phyloP scores from a whole-genome alignment of 1,140 invertebrate genomes.

The Heliothis virescens region DNA sequence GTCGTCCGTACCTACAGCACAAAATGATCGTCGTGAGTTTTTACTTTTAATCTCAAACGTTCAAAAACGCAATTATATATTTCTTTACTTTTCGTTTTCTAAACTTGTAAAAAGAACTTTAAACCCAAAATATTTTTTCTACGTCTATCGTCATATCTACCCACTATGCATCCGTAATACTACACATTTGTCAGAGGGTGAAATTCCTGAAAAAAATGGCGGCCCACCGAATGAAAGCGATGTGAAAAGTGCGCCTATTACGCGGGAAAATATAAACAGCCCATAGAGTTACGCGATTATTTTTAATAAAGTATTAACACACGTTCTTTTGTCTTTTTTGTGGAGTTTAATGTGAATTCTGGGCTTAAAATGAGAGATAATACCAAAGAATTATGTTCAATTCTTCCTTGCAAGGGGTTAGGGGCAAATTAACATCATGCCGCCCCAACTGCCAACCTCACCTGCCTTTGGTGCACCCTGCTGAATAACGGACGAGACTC shows the following conservation, averaged over 20 bases:
- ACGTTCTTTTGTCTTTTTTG: not conserved
- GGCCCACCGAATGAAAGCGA: conserved; percentile 38
- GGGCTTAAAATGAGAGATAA: not conserved
- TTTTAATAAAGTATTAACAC: conserved; percentile 35
- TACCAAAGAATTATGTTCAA: not conserved
- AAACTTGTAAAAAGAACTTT: not conserved
- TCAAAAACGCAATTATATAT: not conserved
- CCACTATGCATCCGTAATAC: conserved; percentile 37
- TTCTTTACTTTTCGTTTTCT: not conserved
- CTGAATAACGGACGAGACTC: too few species aligned
- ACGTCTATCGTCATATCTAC: too few species aligned
- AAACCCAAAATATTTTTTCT: not conserved
- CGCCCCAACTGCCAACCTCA: too few species aligned
- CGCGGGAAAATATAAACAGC: conserved; percentile 26
- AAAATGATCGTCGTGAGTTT: too few species aligned
- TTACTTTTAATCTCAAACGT: not conserved
- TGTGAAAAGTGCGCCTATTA: conserved; percentile 40
- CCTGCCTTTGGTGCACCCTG: too few species aligned
- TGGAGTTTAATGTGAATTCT: not conserved
- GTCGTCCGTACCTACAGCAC: too few species aligned
- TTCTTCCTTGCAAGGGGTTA: too few species aligned
- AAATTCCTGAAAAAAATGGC: conserved; percentile 41
- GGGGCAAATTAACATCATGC: too few species aligned
- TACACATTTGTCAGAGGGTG: conserved; percentile 41
- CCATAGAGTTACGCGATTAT: conserved; percentile 36